phyloP scores from a whole-genome alignment of 2,113 vertebrate genomes.

The Poeciliopsis retropinna region DNA sequence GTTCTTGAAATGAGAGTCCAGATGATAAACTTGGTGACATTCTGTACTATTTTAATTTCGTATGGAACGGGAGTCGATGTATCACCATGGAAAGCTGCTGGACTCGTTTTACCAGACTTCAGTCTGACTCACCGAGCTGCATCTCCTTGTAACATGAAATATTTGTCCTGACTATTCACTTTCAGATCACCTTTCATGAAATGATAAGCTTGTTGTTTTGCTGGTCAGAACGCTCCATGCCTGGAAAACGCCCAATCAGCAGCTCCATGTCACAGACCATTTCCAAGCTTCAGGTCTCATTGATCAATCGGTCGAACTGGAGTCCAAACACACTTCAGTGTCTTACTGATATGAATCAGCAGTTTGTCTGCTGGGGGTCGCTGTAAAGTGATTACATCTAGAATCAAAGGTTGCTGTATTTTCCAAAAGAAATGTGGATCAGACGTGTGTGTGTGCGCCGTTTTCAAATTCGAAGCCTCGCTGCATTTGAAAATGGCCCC shows the following conservation, averaged over 20 bases:
- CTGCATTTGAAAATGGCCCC: conserved; percentile 20
- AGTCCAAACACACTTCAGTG: no score
- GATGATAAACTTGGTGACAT: background rate
- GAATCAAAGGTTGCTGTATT: background rate
- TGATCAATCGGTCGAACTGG: background rate
- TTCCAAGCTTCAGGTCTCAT: background rate
- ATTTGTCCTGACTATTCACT: background rate
- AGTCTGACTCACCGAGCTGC: background rate
- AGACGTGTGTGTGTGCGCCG: background rate
- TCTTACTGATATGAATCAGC: background rate
- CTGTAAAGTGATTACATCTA: background rate
- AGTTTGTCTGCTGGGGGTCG: background rate
- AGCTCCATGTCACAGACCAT: background rate
- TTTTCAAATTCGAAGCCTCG: background rate
- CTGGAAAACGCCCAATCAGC: no score
- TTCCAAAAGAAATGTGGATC: background rate
- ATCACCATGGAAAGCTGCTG: background rate
- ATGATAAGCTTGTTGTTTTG: background rate
- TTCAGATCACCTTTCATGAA: background rate
- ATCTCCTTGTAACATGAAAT: background rate
- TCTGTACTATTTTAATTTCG: background rate
- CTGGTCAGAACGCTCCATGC: background rate
- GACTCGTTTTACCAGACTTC: background rate
- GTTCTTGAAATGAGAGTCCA: background rate
- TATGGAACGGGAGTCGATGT: background rate